Conservation (phyloP, 2,888 invertebrate species). For the Bembecia ichneumoniformis region DNA sequence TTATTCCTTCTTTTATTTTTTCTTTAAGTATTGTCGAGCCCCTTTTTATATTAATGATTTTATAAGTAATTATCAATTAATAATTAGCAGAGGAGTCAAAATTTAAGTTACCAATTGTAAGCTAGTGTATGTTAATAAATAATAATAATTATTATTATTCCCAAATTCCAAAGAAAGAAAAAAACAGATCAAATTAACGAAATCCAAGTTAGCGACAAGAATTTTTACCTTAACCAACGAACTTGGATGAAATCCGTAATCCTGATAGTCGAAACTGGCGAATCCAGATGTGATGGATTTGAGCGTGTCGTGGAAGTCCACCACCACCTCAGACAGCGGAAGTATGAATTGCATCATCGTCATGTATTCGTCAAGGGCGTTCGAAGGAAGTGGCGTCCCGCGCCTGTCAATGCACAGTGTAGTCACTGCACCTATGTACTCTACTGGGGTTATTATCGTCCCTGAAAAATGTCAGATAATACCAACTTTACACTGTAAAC, state of each 20-base stretch:
- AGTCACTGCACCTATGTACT: conserved; percentile 79
- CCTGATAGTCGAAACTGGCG: conserved; percentile 95
- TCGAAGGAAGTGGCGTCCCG: conserved; percentile 74
- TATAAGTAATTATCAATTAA: no score
- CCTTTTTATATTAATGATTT: no score
- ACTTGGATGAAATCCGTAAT: conserved; percentile 84
- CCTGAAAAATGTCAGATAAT: conserved; percentile 45
- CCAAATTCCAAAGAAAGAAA: no score
- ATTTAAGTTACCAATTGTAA: no score
- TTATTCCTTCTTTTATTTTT: no score
- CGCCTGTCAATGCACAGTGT: conserved; percentile 82
- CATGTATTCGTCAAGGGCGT: conserved; percentile 85
- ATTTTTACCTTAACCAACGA: conserved; percentile 81
- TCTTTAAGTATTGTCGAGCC: no score
- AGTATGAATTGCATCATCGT: conserved; percentile 86
- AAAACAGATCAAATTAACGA: no score
- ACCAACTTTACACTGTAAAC: no score
- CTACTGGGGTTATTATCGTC: conserved; percentile 89
- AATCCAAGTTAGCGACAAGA: neutral
- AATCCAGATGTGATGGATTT: conserved; percentile 94
- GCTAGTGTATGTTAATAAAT: no score
- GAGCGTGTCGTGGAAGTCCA: conserved; percentile 94
- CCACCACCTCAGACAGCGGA: conserved; percentile 93
- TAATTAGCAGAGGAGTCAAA: no score
- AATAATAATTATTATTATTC: no score